Evolutionary conservation across 2,888 invertebrate species (phyloP).

Genomic region (Harpalus rufipes): DNA sequence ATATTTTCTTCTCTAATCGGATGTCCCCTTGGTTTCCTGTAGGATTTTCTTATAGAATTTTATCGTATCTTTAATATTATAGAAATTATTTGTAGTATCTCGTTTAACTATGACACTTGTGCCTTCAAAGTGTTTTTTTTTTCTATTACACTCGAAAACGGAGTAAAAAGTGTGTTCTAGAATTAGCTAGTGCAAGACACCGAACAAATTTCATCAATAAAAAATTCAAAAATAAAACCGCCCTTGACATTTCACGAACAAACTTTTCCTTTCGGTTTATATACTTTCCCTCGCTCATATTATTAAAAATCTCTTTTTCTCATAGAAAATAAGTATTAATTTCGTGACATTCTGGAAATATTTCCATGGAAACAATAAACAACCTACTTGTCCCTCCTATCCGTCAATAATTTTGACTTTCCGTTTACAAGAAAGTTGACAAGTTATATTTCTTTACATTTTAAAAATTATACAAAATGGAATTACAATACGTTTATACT

Average conservation of each 20-base stretch:
- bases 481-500: conserved; percentile 81
- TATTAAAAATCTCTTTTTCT: neutral
- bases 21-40: too few relatives aligned
- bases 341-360: conserved; percentile 12
- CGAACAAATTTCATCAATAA: conserved; percentile 1
- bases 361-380: conserved; percentile 39
- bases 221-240: conserved; percentile 32
- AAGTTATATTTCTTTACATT: conserved; percentile 14
- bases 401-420: conserved; percentile 27
- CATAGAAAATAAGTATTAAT: neutral
- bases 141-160: too few relatives aligned
- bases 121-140: too few relatives aligned
- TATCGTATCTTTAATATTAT: too few relatives aligned
- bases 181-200: neutral
- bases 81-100: too few relatives aligned
- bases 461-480: conserved; percentile 74
- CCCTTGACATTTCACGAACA: conserved; percentile 2
- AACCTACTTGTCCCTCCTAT: neutral
- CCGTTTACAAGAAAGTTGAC: conserved; percentile 23
- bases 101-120: too few relatives aligned
- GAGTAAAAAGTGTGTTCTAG: neutral
- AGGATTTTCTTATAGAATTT: too few relatives aligned
- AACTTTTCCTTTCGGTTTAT: neutral
- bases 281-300: neutral
- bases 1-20: too few relatives aligned